Percentiles rank a stretch among this genome's conserved stretches.
Conservation (phyloP, 1,140 invertebrate genomes). For the Fopius arisanus region DNA sequence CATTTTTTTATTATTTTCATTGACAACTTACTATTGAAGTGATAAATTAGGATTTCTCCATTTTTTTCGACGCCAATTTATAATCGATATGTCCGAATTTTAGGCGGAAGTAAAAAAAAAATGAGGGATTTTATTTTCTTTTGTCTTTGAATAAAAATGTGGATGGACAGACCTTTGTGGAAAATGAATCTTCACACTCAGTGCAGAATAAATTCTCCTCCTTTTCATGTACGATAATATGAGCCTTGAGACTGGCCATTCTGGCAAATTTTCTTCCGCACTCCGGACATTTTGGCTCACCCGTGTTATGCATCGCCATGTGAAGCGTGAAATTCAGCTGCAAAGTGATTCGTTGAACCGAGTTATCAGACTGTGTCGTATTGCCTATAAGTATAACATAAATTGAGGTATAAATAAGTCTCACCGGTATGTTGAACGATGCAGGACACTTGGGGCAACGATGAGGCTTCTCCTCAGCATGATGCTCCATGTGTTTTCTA, state of each 20-base stretch:
- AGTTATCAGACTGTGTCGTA: conserved; percentile 10
- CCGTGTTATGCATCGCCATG: conserved; percentile 68
- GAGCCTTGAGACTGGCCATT: conserved; percentile 76
- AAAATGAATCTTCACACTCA: conserved; percentile 76
- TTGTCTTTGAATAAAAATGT: no score
- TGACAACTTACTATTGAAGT: no score
- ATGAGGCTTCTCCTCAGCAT: conserved; percentile 72
- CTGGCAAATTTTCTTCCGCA: conserved; percentile 72
- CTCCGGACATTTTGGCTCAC: conserved; percentile 71
- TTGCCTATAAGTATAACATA: neutral
- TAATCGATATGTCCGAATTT: no score
- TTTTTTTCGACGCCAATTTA: no score
- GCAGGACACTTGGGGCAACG: conserved; percentile 69
- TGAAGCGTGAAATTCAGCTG: conserved; percentile 71
- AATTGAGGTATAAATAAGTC: conserved; percentile 8
- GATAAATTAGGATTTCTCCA: no score
- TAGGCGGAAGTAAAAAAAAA: no score
- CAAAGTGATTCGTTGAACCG: conserved; percentile 33
- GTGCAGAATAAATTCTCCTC: conserved; percentile 75
- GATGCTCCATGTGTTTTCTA: conserved; percentile 67
- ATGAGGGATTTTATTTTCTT: no score
- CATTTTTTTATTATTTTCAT: no score
- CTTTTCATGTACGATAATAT: conserved; percentile 73
- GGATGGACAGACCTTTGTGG: conserved; percentile 67
- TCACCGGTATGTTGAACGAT: conserved; percentile 71